Evolutionary conservation across 1,140 invertebrate genomes (phyloP).

Genomic region (Sarcophaga bullata): DNA sequence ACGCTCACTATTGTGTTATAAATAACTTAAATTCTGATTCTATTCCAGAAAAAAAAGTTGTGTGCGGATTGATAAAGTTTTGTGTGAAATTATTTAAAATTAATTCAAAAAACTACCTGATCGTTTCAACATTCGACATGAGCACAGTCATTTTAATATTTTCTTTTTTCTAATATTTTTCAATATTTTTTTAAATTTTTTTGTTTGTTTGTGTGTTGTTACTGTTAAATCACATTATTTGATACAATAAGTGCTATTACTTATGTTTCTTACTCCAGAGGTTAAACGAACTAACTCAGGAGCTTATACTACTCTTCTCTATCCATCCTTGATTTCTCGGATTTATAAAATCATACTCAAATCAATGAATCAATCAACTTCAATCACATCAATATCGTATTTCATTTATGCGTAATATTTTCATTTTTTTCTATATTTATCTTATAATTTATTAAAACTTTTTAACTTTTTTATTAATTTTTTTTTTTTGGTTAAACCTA

Average conservation of each 20-base stretch:
- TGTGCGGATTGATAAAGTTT: too few relatives aligned
- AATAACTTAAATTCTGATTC: too few relatives aligned
- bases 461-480: conserved; percentile 32
- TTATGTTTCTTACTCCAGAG: conserved; percentile 12
- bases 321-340: too few relatives aligned
- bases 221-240: conserved; percentile 30
- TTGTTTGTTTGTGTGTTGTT: conserved; percentile 24
- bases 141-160: background rate
- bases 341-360: too few relatives aligned
- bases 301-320: too few relatives aligned
- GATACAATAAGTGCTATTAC: conserved; percentile 3
- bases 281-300: too few relatives aligned
- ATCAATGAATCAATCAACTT: too few relatives aligned
- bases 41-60: too few relatives aligned
- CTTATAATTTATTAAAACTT: background rate
- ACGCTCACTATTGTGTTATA: too few relatives aligned
- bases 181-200: background rate
- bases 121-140: background rate
- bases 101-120: background rate
- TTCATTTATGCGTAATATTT: background rate
- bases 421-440: conserved; percentile 46
- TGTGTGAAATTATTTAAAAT: too few relatives aligned
- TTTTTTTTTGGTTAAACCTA: conserved; percentile 44
- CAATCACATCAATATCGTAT: too few relatives aligned
- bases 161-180: background rate